These are phyloP conservation scores for Parnassius smintheus DNA, from an alignment of 2,888 invertebrate species.

Conservation along the genomic window DNA sequence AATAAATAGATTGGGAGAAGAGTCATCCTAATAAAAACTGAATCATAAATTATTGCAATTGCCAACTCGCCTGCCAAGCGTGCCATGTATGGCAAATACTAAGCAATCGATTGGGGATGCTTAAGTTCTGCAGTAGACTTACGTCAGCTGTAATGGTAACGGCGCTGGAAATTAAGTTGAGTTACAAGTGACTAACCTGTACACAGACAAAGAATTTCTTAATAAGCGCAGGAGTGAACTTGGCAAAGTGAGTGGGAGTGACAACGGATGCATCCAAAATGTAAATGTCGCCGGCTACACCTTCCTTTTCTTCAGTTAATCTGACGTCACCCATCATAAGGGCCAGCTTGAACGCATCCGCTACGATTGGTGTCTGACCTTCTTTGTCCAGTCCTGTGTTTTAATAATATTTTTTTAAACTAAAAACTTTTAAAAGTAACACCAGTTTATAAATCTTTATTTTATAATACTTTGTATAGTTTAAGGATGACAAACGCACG, in stretches of 20 bases:
- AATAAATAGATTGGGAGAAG: too few relatives aligned
- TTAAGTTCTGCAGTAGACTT: too few relatives aligned
- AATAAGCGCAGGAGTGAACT: constrained; percentile 89
- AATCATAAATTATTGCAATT: too few relatives aligned
- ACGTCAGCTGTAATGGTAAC: too few relatives aligned
- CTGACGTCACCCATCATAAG: constrained; percentile 93
- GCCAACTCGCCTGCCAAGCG: too few relatives aligned
- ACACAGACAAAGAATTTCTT: constrained; percentile 93
- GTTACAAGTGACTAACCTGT: constrained; percentile 65
- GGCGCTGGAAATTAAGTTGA: too few relatives aligned
- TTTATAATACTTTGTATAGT: neutral
- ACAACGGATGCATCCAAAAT: constrained; percentile 90
- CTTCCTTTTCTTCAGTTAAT: constrained; percentile 87
- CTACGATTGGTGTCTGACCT: constrained; percentile 85
- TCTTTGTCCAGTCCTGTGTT: constrained; percentile 83
- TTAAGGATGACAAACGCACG: too few relatives aligned
- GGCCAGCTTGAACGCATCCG: constrained; percentile 90
- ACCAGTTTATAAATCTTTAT: neutral
- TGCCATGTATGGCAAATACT: too few relatives aligned
- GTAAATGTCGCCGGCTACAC: constrained; percentile 92
- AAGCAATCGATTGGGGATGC: too few relatives aligned
- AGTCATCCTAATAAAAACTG: too few relatives aligned
- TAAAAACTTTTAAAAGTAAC: neutral
- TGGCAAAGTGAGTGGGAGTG: constrained; percentile 90
- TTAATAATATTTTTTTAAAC: neutral